Percentiles rank a stretch among this genome's conserved stretches.
Conservation (phyloP, 2,888 invertebrate species). For the Silvanus unidentatus region DNA sequence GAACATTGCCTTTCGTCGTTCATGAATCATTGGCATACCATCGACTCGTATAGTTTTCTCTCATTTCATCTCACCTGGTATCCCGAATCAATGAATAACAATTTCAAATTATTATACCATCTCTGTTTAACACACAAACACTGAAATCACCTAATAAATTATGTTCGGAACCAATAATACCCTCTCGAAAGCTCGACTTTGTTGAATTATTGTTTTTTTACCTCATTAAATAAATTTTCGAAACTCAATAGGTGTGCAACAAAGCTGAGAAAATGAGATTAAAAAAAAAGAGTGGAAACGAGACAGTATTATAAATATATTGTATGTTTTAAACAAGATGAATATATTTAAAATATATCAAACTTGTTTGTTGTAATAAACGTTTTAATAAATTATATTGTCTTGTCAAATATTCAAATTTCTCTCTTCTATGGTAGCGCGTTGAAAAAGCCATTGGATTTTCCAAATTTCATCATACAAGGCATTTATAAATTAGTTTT, state of each 20-base stretch:
- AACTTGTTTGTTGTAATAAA: conserved; percentile 41
- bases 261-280: conserved; percentile 31
- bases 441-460: no score
- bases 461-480: no score
- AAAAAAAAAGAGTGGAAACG: conserved; percentile 38
- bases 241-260: conserved; percentile 43
- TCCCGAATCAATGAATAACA: no score
- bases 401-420: conserved; percentile 16
- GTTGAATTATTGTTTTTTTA: conserved; percentile 45
- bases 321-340: conserved; percentile 29
- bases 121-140: conserved; percentile 18
- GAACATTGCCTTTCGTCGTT: conserved; percentile 46
- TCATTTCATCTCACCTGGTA: no score
- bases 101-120: conserved; percentile 8
- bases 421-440: no score
- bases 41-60: conserved; percentile 7
- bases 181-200: conserved; percentile 8
- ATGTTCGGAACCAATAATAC: conserved; percentile 41
- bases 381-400: conserved; percentile 34
- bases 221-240: conserved; percentile 46
- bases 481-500: no score
- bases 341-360: conserved; percentile 43
- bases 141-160: conserved; percentile 34
- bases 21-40: conserved; percentile 47
- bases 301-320: conserved; percentile 37